A percentile compares a stretch with the other conserved stretches of the same genome.
These are phyloP conservation scores for Eublepharis macularius DNA, from an alignment of 2,113 vertebrate species.

Conservation along the genomic window DNA sequence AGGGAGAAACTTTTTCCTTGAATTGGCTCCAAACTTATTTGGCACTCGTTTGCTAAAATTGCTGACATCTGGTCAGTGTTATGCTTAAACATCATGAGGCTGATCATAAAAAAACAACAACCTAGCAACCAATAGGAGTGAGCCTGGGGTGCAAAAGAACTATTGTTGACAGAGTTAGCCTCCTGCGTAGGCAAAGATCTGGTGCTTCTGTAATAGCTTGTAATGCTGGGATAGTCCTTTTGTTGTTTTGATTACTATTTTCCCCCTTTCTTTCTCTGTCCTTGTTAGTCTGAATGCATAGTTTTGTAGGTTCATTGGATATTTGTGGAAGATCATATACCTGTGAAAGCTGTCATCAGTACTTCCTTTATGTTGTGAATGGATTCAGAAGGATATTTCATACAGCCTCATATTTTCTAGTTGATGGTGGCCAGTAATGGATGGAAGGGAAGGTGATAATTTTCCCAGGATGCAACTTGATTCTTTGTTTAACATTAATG, in stretches of 20 bases:
- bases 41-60: conserved; percentile 17
- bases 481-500: background rate
- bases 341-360: no score
- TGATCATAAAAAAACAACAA: conserved; percentile 12
- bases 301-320: no score
- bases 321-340: no score
- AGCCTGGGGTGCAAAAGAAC: background rate
- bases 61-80: conserved; percentile 50
- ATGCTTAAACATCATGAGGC: conserved; percentile 23
- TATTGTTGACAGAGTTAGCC: background rate
- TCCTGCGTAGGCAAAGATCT: background rate
- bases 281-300: no score
- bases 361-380: background rate
- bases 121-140: background rate
- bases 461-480: no score
- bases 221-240: background rate
- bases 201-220: background rate
- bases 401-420: background rate
- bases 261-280: background rate
- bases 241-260: background rate
- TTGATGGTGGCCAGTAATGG: no score
- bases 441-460: no score
- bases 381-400: background rate
- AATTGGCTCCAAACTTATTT: conserved; percentile 20
- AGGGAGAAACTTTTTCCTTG: conserved; percentile 3